Base-by-base conservation (phyloP, 1,140 invertebrate genomes). In the Agrypnia vestita region DNA sequence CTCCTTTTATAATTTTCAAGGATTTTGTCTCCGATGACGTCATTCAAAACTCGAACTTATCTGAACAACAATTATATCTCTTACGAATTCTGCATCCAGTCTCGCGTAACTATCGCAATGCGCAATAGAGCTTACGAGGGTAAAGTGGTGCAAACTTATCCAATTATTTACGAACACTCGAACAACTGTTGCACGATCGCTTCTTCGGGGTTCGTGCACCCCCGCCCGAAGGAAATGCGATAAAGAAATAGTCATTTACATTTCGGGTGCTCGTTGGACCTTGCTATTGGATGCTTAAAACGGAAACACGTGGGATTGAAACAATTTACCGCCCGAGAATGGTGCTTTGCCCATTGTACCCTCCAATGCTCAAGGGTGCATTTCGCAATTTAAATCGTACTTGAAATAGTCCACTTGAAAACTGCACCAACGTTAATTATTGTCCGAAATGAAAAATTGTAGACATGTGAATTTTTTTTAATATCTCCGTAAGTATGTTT, bases 201-300 rank as follows among this genome's bases (percentile, higher is more conserved):
- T 9, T 21, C 55, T 21, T 21, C 55, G 7, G 15, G 4, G 15
- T 15, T 15, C 51, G 4, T 53, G 51, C 51, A 15, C 55, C 0
- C 17, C 0, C 17, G 17, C 3, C 8, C 17, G 55, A n/a, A 21
- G 13, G 51, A 3, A 17, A 13, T 15, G 49, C 49, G 11, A 15
- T 59, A 59, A 59, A 59, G 55, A 59, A 59, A 59, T 21, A 21
- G 15, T 59, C 15, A 64, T 64, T 64, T 64, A 64, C 61, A 64
- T 64, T 64, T 21, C 61, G 19, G 61, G 19, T 64, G 61, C 61
- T 64, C 61, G 35, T n/a, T 35, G 61, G 61, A 64, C 61, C 61
- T n/a, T n/a, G 61, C 19, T 25, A 64, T 64, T 64, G 61, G 61
- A 64, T 35, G 35, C 61, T 64, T 10, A 35, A 13, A 13, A 43